These are phyloP conservation scores for Galaxias olidus DNA, from an alignment of 2,797 vertebrate species.

Conservation along the genomic window DNA sequence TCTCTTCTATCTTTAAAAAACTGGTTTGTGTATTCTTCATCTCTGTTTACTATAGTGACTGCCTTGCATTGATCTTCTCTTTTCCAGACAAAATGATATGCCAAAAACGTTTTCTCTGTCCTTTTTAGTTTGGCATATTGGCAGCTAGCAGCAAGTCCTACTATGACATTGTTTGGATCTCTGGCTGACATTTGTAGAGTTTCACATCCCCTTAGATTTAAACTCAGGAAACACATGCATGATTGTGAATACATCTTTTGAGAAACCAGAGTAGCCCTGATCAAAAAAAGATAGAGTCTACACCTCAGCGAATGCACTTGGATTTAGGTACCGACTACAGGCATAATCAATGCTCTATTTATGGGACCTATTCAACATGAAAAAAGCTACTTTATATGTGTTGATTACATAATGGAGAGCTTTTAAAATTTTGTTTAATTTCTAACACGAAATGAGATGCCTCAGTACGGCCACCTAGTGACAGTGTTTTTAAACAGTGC, in stretches of 20 bases:
- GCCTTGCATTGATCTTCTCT: too few relatives aligned
- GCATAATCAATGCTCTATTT: neutral
- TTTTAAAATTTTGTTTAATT: neutral
- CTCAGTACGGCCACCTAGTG: slow-evolving; percentile 10
- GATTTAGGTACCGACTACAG: too few relatives aligned
- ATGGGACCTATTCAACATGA: neutral
- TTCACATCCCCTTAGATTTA: slow-evolving; percentile 8
- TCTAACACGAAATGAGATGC: neutral
- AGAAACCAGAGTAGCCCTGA: too few relatives aligned
- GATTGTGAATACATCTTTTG: too few relatives aligned
- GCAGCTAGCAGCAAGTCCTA: neutral
- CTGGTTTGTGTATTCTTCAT: too few relatives aligned
- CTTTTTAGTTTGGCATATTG: neutral
- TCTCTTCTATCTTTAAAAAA: too few relatives aligned
- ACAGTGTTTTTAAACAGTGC: neutral
- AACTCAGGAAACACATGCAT: neutral
- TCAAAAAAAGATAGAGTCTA: too few relatives aligned
- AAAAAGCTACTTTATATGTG: neutral
- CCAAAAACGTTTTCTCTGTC: too few relatives aligned
- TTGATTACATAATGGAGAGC: neutral
- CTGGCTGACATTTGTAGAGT: slow-evolving; percentile 7
- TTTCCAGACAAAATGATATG: too few relatives aligned
- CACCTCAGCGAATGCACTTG: too few relatives aligned
- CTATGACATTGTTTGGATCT: neutral
- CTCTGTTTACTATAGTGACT: too few relatives aligned